These are phyloP conservation scores for Gallinago jamesoni DNA, from an alignment of 2,113 vertebrate genomes.

Conservation along the genomic window DNA sequence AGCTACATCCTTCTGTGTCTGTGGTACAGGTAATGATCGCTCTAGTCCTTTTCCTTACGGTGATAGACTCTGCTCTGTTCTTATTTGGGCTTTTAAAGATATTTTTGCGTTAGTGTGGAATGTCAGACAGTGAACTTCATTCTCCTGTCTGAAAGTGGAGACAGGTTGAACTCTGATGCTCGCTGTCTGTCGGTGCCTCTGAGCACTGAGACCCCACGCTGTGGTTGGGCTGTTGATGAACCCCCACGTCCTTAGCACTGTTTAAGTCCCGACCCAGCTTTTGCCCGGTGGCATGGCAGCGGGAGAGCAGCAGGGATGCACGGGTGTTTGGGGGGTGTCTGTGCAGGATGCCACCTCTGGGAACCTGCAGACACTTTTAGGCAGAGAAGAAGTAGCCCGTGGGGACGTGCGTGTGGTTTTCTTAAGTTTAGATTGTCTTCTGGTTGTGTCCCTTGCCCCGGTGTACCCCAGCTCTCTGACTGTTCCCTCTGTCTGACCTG, in stretches of 20 bases:
- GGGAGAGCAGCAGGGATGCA: background rate
- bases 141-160: background rate
- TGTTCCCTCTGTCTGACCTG: background rate
- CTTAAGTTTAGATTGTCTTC: background rate
- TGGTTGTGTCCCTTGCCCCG: background rate
- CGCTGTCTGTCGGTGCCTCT: background rate
- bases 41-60: background rate
- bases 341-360: background rate
- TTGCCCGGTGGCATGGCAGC: background rate
- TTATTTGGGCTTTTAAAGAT: background rate
- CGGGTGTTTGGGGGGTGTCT: background rate
- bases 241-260: background rate
- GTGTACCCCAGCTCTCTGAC: background rate
- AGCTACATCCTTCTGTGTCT: constrained; percentile 94
- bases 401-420: background rate
- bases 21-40: constrained; percentile 89
- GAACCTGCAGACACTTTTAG: background rate
- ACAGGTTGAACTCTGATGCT: background rate
- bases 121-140: background rate
- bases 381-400: background rate
- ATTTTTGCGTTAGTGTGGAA: background rate
- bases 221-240: background rate
- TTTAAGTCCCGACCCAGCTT: background rate
- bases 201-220: background rate
- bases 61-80: background rate